A percentile compares a stretch with the other conserved stretches of the same genome.
These are phyloP conservation scores for Sebastolobus altivelis DNA, from an alignment of 2,797 vertebrate genomes.

Conservation along the genomic window DNA sequence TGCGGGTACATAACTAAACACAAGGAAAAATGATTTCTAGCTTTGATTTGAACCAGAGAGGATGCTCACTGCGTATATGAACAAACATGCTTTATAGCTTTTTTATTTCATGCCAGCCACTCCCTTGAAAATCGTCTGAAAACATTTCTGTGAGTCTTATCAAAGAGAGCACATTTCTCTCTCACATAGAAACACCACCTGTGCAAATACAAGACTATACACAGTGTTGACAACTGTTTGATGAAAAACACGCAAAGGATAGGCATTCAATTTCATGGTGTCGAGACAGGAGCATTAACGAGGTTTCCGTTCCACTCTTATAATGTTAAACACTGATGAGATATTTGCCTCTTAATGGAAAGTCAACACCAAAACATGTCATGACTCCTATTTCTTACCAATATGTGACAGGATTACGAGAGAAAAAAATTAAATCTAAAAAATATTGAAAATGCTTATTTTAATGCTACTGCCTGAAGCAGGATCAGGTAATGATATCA, in stretches of 20 bases:
- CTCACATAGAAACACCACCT: conserved; percentile 25
- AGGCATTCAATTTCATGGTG: conserved; percentile 4
- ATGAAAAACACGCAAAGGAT: conserved; percentile 9
- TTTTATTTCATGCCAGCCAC: neutral
- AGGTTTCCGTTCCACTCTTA: conserved; percentile 9
- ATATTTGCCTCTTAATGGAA: conserved; percentile 16
- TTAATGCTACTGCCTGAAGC: neutral
- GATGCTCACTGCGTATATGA: conserved; percentile 2
- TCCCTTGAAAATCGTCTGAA: neutral
- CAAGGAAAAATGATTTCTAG: neutral
- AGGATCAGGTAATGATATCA: neutral
- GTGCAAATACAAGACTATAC: conserved; percentile 14
- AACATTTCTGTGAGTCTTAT: conserved; percentile 36
- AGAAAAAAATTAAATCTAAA: neutral
- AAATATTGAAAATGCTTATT: neutral
- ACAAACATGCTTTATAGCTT: neutral
- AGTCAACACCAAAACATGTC: conserved; percentile 14
- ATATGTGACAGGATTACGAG: neutral
- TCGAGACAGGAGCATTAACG: neutral
- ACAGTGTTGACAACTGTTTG: neutral
- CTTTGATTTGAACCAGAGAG: conserved; percentile 14
- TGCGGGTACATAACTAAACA: conserved; percentile 6
- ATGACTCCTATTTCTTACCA: neutral
- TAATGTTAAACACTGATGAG: conserved; percentile 5
- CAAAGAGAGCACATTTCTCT: conserved; percentile 38